Evolutionary conservation across 2,888 invertebrate species (phyloP).

Genomic region (Criorhina ranunculi): DNA sequence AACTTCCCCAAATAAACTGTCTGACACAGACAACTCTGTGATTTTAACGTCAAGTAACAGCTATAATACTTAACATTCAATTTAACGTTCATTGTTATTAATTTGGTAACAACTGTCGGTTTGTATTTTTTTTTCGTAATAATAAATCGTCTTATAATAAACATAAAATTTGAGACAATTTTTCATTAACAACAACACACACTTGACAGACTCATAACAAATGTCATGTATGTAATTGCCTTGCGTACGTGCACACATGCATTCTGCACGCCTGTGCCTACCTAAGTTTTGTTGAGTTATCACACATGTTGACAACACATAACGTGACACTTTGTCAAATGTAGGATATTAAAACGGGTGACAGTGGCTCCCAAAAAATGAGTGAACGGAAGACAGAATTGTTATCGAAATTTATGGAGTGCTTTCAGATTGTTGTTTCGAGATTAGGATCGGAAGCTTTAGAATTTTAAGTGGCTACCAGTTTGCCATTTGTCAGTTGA

Average conservation of each 20-base stretch:
- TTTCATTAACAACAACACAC: neutral
- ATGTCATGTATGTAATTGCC: slow-evolving; percentile 9
- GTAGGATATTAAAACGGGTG: neutral
- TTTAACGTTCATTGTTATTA: no score
- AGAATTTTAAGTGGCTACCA: no score
- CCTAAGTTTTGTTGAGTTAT: neutral
- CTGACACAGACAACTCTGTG: no score
- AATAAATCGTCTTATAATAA: neutral
- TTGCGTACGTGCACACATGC: slow-evolving; percentile 16
- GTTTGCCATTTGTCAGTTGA: no score
- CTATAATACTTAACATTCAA: no score
- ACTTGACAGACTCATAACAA: neutral
- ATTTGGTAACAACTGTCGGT: no score
- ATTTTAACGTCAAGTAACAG: no score
- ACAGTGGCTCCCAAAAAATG: neutral
- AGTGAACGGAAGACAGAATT: neutral
- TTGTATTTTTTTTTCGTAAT: neutral
- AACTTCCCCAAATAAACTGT: no score
- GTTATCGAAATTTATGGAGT: no score
- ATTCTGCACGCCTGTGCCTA: neutral
- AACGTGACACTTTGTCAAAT: neutral
- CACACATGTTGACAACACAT: neutral
- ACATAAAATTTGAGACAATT: neutral
- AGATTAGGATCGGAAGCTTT: no score
- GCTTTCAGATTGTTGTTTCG: no score